Evolutionary conservation across 1,140 invertebrate genomes (phyloP).

Genomic region (Condylostylus longicornis): DNA sequence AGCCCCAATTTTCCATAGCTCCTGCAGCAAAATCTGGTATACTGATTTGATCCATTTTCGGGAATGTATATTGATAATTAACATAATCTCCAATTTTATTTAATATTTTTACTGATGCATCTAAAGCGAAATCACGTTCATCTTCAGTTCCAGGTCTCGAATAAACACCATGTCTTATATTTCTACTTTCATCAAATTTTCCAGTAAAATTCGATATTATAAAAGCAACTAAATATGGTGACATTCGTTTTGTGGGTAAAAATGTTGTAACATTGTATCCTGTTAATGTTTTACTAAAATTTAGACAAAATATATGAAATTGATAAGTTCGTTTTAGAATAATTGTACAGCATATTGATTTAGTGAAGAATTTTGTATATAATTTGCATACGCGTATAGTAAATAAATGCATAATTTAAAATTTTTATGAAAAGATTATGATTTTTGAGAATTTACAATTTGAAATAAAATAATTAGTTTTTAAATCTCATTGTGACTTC

Average conservation of each 20-base stretch:
- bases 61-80: constrained; percentile 16
- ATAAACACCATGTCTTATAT: constrained; percentile 22
- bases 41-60: constrained; percentile 26
- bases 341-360: background rate
- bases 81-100: constrained; percentile 21
- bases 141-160: constrained; percentile 21
- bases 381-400: too few species aligned
- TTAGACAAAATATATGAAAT: too few species aligned
- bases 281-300: too few species aligned
- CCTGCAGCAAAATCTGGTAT: constrained; percentile 28
- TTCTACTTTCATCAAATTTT: constrained; percentile 24
- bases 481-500: too few species aligned
- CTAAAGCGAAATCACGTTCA: constrained; percentile 25
- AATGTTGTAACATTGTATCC: constrained; percentile 16
- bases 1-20: constrained; percentile 31
- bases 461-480: too few species aligned
- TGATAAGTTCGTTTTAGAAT: too few species aligned
- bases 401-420: too few species aligned
- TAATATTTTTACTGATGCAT: constrained; percentile 21
- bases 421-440: too few species aligned
- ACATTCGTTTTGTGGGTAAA: constrained; percentile 37
- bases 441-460: too few species aligned
- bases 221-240: constrained; percentile 63
- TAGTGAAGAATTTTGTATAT: background rate
- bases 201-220: constrained; percentile 55